Evolutionary conservation across 2,888 invertebrate genomes (phyloP).

Genomic region (Hydrotaea diabolus): DNA sequence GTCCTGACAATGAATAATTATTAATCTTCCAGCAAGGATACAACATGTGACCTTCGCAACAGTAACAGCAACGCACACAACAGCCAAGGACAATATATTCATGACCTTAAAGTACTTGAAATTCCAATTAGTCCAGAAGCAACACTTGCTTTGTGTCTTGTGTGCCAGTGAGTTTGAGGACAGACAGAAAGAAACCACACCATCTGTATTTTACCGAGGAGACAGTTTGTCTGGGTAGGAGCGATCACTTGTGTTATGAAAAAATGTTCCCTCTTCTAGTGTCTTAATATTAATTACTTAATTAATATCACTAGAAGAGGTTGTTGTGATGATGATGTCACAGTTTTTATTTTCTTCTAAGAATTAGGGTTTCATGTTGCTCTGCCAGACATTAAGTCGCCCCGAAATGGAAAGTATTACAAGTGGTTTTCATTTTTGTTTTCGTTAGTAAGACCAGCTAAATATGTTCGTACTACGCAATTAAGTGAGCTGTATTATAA

Average conservation of each 20-base stretch:
- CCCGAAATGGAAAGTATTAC: conserved; percentile 22
- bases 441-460: not conserved
- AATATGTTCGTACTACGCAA: too few relatives aligned
- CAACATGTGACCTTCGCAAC: not conserved
- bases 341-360: conserved; percentile 70
- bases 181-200: not conserved
- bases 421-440: conserved; percentile 26
- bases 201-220: conserved; percentile 9
- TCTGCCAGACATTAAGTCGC: conserved; percentile 63
- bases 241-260: not conserved
- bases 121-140: conserved; percentile 48
- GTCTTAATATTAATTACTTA: conserved; percentile 52
- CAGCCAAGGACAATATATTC: conserved; percentile 21
- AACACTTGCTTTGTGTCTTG: not conserved
- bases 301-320: conserved; percentile 73
- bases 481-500: too few relatives aligned
- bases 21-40: conserved; percentile 13
- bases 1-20: conserved; percentile 56
- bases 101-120: conserved; percentile 47
- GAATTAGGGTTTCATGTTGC: conserved; percentile 69
- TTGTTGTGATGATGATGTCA: conserved; percentile 71
- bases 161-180: not conserved
- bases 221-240: conserved; percentile 55
- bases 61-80: conserved; percentile 34
- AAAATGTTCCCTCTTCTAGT: conserved; percentile 67